phyloP scores from a whole-genome alignment of 2,888 invertebrate species.

The Scaptomyza cyrtandrae region DNA sequence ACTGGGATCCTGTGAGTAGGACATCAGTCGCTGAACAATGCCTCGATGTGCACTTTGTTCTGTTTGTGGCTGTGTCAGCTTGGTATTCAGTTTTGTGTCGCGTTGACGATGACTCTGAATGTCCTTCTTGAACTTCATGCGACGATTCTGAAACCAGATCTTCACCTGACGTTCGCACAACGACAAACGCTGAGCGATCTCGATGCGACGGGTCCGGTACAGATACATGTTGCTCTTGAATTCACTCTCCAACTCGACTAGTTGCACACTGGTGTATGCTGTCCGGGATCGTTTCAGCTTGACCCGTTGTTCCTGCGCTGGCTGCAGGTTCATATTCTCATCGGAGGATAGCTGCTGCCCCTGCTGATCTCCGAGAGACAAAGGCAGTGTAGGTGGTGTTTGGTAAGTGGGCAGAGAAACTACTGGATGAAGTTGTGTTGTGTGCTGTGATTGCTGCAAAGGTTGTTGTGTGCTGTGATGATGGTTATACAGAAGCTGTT shows the following conservation, averaged over 20 bases:
- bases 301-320: slow-evolving; percentile 57
- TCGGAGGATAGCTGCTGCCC: slow-evolving; percentile 63
- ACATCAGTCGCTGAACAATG: slow-evolving; percentile 77
- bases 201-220: slow-evolving; percentile 95
- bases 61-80: slow-evolving; percentile 55
- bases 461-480: slow-evolving; percentile 28
- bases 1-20: slow-evolving; percentile 74
- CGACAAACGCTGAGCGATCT: slow-evolving; percentile 96
- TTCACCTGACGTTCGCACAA: slow-evolving; percentile 95
- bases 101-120: slow-evolving; percentile 65
- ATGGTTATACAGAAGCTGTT: slow-evolving; percentile 42
- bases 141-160: slow-evolving; percentile 93
- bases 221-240: slow-evolving; percentile 98
- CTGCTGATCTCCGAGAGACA: slow-evolving; percentile 25
- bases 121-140: slow-evolving; percentile 90
- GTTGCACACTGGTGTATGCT: slow-evolving; percentile 97
- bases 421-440: slow-evolving; percentile 2
- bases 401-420: slow-evolving; percentile 33
- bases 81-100: slow-evolving; percentile 52
- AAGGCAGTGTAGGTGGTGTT: slow-evolving; percentile 21
- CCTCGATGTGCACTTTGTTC: slow-evolving; percentile 75
- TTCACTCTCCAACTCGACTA: slow-evolving; percentile 97
- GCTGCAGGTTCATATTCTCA: slow-evolving; percentile 58
- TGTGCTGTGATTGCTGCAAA: slow-evolving; percentile 18
- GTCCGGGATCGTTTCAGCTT: slow-evolving; percentile 88